Base-by-base conservation (phyloP, 1,140 invertebrate species). In the Lucilia cuprina region DNA sequence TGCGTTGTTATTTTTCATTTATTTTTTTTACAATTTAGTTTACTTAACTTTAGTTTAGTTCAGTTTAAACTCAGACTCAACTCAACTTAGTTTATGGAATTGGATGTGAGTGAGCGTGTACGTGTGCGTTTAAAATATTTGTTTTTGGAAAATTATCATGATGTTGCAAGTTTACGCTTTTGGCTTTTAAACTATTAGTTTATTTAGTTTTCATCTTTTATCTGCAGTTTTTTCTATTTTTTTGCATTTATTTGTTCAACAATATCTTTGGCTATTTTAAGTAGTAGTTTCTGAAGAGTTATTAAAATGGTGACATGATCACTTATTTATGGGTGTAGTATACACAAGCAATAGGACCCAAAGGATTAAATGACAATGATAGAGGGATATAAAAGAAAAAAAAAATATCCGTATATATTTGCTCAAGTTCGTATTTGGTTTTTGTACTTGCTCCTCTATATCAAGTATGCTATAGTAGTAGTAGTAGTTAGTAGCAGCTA, bases 261-360 rank as follows among this genome's bases (percentile, higher is more conserved):
- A 30, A 30, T 30, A 41, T 41, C 5, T 41, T 41, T 41, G 2
- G 78, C 77, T 82, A 65, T 25, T 82, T 70, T 19, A 10, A 70
- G 65, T 21, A 70, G 41, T 49, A 49, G 41, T 80, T 50, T 17
- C 41, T 25, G 77, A 80, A 80, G 77, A 80, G 77, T 80, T 80
- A 80, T 80, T 80, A 80, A 80, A 80, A 80, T 80, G 77, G 77
- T 80, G 77, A 80, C 77, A 80, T 80, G 77, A 80, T 80, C 77
- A 80, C 77, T 80, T 80, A 80, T 80, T 80, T 80, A 80, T 80
- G 77, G 77, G 77, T 30, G 77, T 49, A 30, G 77, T 49, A 30
- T 3, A 80, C 77, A 50, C 77, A 49, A 80, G 19, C 77, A 80
- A 80, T 80, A 80, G 77, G 41, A 80, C 77, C 77, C 77, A 49